Evolutionary conservation across 2,888 invertebrate species (phyloP), one percentile per base, ranked within the genome.

Genomic region (Artemia sinica): DNA sequence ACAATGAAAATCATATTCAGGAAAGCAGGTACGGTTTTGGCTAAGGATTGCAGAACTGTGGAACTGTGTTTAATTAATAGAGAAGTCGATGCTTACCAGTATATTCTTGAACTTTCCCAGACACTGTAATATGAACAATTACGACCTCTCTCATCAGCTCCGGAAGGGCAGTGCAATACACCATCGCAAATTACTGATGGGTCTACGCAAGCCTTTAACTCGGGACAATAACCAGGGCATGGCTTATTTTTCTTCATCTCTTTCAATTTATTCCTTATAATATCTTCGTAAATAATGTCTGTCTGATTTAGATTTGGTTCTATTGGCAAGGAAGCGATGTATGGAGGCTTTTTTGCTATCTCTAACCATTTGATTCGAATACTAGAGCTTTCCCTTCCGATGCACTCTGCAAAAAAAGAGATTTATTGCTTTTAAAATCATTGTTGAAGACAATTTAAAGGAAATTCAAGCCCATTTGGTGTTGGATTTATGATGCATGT

Each of bases 351-450:
- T 7, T 73, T 73, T 71, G 74, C 73, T 75, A 91, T 82, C 78
- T 91, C 91, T 77, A 91, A 81, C 91, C 91, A 91, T 71, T 86
- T 85, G 66, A 91, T 83, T 66, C 83, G 83, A 76, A 89, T 91
- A 10, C 84, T 82, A 41, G 86, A 88, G 68, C 83, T 82, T 74
- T 90, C 89, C 69, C 84, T 83, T 58, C 88, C 85, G 72, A 89
- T 80, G 74, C 90, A 88, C 75, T 91, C 91, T 58, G 63, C 8
- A 58, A 58, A 58, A 14, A 28, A 58, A 10, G 28, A 11, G 9
- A 18, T 8, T 18, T n/a, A 58, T 58, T 58, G 28, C 28, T 58
- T 18, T 58, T 41, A 41, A 41, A 41, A 41, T 41, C 41, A 41
- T 41, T 41, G 41, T 41, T 41, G 41, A 41, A 41, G 41, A 41